Base-by-base conservation (phyloP, 2,888 invertebrate genomes). In the Ochlodes sylvanus region DNA sequence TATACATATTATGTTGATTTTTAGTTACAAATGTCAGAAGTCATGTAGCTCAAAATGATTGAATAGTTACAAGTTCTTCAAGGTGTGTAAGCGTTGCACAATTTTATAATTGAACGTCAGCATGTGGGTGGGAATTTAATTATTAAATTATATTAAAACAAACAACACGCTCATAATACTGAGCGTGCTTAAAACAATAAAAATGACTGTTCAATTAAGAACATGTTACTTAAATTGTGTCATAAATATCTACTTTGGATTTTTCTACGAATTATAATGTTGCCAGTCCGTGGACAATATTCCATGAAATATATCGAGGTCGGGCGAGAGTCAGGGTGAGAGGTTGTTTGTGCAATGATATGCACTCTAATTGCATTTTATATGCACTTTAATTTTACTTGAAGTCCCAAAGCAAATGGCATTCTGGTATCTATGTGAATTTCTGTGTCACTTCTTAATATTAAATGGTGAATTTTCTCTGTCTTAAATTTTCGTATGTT, bases 381-480 rank as follows among this genome's bases (percentile, higher is more conserved):
- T 5, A 4, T 27, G n/a, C n/a, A 7, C 34, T 34, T 64, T 47
- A 64, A 57, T 65, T 17, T 47, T 34, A 64, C 44, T 56, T 44
- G 44, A 47, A 58, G 41, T 58, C 65, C 57, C 57, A 65, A 65
- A 65, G 57, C 65, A 50, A 58, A 57, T 57, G 57, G 42, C 57
- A 65, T 58, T 50, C 38, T 50, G 50, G 34, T 65, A 65, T 58
- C 50, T 58, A 58, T 58, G 50, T 50, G 47, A 57, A 65, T 58
- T 7, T 27, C 38, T 9, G 12, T 12, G 10, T 10, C 38, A 2
- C 38, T 38, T 27, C 27, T 27, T 27, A 27, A 38, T 3, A 10
- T 9, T 38, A 12, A 12, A 38, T 38, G 9, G 10, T 10, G 2
- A 38, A 38, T 38, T 2, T 27, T 27, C 27, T 27, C 5, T n/a